phyloP scores from a whole-genome alignment of 2,113 vertebrate genomes.

The Phoxinus phoxinus region DNA sequence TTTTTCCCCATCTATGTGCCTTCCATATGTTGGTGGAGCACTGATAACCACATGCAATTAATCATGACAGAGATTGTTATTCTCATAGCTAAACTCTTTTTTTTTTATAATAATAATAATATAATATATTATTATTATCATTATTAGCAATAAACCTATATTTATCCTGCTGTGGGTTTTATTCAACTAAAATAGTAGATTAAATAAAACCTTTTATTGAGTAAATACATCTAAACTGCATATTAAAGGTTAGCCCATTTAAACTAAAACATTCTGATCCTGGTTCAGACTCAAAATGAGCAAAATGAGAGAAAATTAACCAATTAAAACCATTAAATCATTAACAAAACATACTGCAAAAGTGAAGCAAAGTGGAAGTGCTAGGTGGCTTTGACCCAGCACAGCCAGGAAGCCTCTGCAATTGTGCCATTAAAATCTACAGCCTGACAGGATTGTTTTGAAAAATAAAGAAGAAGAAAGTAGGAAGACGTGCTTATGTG shows the following conservation, averaged over 20 bases:
- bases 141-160: not conserved
- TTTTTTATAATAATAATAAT: no score
- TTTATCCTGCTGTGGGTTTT: not conserved
- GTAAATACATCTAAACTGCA: not conserved
- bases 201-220: not conserved
- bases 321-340: constrained; percentile 49
- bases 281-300: not conserved
- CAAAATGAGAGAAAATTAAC: constrained; percentile 9
- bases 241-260: not conserved
- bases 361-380: constrained; percentile 68
- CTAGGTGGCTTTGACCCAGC: constrained; percentile 55
- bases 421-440: constrained; percentile 74
- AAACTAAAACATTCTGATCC: not conserved
- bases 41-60: constrained; percentile 54
- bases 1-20: not conserved
- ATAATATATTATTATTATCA: not conserved
- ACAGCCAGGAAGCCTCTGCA: constrained; percentile 47
- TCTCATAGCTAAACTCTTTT: not conserved
- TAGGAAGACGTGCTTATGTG: not conserved
- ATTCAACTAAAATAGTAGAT: not conserved
- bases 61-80: constrained; percentile 16
- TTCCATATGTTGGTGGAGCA: constrained; percentile 42
- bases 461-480: not conserved
- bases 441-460: constrained; percentile 66
- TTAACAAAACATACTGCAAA: constrained; percentile 68